phyloP scores from a whole-genome alignment of 2,888 invertebrate species.

The Drosophila subquinaria region DNA sequence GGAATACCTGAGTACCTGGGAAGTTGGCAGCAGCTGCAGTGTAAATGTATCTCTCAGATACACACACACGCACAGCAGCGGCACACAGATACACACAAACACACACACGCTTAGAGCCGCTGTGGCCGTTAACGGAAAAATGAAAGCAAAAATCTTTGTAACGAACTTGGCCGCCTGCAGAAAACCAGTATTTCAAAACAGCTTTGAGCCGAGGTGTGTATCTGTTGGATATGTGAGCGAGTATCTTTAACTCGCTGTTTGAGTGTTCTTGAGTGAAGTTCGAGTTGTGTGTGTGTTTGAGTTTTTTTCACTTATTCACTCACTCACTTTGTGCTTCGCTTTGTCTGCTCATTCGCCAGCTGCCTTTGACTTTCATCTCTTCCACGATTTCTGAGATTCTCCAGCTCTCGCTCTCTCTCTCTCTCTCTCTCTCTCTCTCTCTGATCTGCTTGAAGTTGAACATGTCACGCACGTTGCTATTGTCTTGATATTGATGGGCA shows the following conservation, averaged over 20 bases:
- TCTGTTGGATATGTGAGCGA: slow-evolving; percentile 56
- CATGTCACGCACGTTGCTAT: slow-evolving; percentile 78
- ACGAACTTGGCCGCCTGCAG: slow-evolving; percentile 63
- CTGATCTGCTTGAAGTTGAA: slow-evolving; percentile 46
- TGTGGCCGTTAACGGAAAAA: slow-evolving; percentile 73
- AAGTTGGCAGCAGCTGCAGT: slow-evolving; percentile 35
- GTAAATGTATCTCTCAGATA: slow-evolving; percentile 34
- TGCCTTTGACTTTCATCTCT: slow-evolving; percentile 21
- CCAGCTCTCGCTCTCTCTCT: background rate
- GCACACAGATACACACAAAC: slow-evolving; percentile 1
- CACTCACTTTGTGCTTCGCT: background rate
- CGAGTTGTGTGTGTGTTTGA: slow-evolving; percentile 13
- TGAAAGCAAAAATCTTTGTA: slow-evolving; percentile 80
- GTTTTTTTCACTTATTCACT: slow-evolving; percentile 7
- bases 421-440: background rate
- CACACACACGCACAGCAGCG: slow-evolving; percentile 13
- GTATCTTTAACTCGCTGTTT: slow-evolving; percentile 5
- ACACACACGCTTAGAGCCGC: slow-evolving; percentile 10
- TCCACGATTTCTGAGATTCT: background rate
- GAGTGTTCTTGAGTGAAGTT: slow-evolving; percentile 51
- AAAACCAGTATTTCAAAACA: slow-evolving; percentile 73
- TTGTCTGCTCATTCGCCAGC: slow-evolving; percentile 49
- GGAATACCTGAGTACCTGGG: slow-evolving; percentile 53
- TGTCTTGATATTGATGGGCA: slow-evolving; percentile 76
- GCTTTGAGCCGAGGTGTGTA: slow-evolving; percentile 63